A percentile compares a stretch with the other conserved stretches of the same genome.
Conservation (phyloP, 2,113 vertebrate genomes). For the Callaeas wilsoni region DNA sequence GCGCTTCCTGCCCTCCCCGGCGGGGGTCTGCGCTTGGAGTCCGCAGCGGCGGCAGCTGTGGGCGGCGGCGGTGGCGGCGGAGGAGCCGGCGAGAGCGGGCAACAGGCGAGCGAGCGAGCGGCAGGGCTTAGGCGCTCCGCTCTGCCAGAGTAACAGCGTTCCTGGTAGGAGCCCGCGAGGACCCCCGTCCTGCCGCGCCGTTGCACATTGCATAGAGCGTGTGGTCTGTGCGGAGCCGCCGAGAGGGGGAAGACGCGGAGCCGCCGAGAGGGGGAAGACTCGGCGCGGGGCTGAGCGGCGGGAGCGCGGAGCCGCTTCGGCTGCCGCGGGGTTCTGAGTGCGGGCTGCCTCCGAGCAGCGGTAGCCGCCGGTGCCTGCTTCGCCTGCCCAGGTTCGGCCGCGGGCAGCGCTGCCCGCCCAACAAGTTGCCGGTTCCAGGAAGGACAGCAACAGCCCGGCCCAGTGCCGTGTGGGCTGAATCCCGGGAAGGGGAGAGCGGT, state of each 20-base stretch:
- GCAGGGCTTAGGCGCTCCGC: conserved; percentile 20
- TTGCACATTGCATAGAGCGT: conserved; percentile 40
- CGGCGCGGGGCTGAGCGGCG: conserved; percentile 42
- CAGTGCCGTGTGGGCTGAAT: neutral
- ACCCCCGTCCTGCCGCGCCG: conserved; percentile 6
- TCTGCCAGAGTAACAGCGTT: conserved; percentile 56
- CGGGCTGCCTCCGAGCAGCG: neutral
- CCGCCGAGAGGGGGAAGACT: neutral
- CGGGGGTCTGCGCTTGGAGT: conserved; percentile 64
- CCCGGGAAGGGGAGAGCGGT: neutral
- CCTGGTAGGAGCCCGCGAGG: conserved; percentile 65
- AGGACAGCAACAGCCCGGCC: neutral
- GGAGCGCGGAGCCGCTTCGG: neutral
- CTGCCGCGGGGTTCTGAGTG: neutral
- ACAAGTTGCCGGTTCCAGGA: neutral
- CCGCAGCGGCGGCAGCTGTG: conserved; percentile 43
- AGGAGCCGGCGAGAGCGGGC: conserved; percentile 8
- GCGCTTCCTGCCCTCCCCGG: conserved; percentile 73
- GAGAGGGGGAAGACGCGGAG: neutral
- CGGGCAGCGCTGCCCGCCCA: neutral
- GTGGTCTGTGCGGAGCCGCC: conserved; percentile 11
- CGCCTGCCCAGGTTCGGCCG: neutral
- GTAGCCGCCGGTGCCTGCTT: neutral
- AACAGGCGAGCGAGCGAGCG: neutral
- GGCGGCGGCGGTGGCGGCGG: neutral